These are phyloP conservation scores for Pyralis farinalis DNA, from an alignment of 2,888 invertebrate species.

Conservation along the genomic window DNA sequence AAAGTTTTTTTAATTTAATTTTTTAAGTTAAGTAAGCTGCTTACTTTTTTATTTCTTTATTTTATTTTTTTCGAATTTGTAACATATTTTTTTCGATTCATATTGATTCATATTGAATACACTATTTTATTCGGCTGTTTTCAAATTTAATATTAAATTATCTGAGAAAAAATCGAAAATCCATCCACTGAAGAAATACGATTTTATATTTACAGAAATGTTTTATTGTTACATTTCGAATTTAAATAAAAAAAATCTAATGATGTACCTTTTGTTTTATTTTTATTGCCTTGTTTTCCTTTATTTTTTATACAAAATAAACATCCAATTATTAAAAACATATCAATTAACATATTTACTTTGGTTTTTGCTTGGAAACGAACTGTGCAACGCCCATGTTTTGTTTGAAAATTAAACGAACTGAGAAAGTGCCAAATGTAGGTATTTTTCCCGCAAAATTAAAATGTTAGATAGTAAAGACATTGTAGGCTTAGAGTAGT, in stretches of 20 bases:
- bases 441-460: slow-evolving; percentile 15
- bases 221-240: slow-evolving; percentile 75
- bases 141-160: slow-evolving; percentile 31
- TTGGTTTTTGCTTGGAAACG: slow-evolving; percentile 25
- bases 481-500: slow-evolving; percentile 26
- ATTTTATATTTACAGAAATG: slow-evolving; percentile 68
- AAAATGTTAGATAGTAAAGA: slow-evolving; percentile 19
- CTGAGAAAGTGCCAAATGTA: slow-evolving; percentile 39
- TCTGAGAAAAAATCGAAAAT: slow-evolving; percentile 36
- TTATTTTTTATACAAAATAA: slow-evolving; percentile 20
- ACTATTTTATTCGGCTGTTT: slow-evolving; percentile 25
- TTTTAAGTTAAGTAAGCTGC: slow-evolving; percentile 65
- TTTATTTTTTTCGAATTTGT: slow-evolving; percentile 52
- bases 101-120: no score
- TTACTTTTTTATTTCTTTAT: slow-evolving; percentile 56
- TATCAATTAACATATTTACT: slow-evolving; percentile 44
- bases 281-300: slow-evolving; percentile 46
- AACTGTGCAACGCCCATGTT: slow-evolving; percentile 5
- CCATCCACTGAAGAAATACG: slow-evolving; percentile 74
- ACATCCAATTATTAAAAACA: slow-evolving; percentile 55
- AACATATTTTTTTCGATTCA: slow-evolving; percentile 33
- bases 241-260: slow-evolving; percentile 65
- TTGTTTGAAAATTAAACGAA: slow-evolving; percentile 10
- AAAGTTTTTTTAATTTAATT: slow-evolving; percentile 77
- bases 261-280: slow-evolving; percentile 59